phyloP scores from a whole-genome alignment of 1,140 invertebrate genomes.

The Eubasilissa regina region DNA sequence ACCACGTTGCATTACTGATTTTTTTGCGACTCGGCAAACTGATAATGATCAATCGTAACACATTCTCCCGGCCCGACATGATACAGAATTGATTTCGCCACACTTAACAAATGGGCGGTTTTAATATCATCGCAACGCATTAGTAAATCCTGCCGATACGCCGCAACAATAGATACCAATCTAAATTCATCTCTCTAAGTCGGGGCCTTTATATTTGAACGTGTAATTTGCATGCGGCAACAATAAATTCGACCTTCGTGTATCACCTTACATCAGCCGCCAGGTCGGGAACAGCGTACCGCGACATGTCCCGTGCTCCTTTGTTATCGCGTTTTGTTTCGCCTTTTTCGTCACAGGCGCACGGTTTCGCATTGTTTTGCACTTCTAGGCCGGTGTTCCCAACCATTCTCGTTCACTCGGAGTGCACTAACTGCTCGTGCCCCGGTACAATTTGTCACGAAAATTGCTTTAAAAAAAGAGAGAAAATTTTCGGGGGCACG shows the following conservation, averaged over 20 bases:
- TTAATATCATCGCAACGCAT: conserved; percentile 16
- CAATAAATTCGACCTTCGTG: conserved; percentile 29
- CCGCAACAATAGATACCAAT: conserved; percentile 29
- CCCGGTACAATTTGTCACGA: too few species aligned
- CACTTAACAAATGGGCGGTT: conserved; percentile 24
- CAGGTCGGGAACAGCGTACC: not conserved
- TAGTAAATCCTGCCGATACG: not conserved
- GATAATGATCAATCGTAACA: conserved; percentile 23
- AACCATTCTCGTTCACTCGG: not conserved
- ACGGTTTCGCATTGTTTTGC: conserved; percentile 15
- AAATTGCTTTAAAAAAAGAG: too few species aligned
- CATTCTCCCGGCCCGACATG: conserved; percentile 1
- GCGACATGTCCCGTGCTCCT: conserved; percentile 19
- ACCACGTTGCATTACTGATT: conserved; percentile 17
- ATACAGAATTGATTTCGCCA: conserved; percentile 41
- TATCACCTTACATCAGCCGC: conserved; percentile 19
- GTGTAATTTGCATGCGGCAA: conserved; percentile 27
- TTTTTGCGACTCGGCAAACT: conserved; percentile 15
- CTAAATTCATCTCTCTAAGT: conserved; percentile 39
- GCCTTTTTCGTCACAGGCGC: conserved; percentile 32
- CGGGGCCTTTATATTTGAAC: conserved; percentile 35
- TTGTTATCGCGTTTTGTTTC: conserved; percentile 31
- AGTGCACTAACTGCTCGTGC: too few species aligned
- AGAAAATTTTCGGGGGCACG: too few species aligned
- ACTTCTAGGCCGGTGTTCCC: too few species aligned